phyloP scores from a whole-genome alignment of 2,797 vertebrate genomes.

The Phoxinus dragarum region DNA sequence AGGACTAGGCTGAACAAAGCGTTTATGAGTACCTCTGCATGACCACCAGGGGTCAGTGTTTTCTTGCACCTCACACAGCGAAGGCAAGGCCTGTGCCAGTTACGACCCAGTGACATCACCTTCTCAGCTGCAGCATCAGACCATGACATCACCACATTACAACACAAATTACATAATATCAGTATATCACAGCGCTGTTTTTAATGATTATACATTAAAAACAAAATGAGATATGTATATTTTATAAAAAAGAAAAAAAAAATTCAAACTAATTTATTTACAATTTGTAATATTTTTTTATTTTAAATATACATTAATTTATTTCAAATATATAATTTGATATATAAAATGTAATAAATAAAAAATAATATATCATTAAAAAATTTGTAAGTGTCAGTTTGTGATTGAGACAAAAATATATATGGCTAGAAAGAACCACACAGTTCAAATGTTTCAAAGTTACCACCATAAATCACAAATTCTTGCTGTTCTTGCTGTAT shows the following conservation, averaged over 20 bases:
- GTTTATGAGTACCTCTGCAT: slow-evolving; percentile 72
- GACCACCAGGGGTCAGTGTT: slow-evolving; percentile 77
- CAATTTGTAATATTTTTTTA: background rate
- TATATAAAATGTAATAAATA: background rate
- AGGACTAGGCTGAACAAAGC: background rate
- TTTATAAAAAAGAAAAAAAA: too few species aligned
- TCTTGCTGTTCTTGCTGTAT: background rate
- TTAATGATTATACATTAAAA: background rate
- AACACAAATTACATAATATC: background rate
- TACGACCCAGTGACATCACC: slow-evolving; percentile 86
- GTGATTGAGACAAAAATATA: background rate
- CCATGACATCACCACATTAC: slow-evolving; percentile 43
- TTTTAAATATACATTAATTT: background rate
- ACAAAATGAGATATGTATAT: background rate
- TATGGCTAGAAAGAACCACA: background rate
- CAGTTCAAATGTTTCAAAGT: background rate
- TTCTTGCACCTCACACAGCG: slow-evolving; percentile 78
- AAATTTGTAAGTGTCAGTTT: background rate
- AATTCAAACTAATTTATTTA: too few species aligned
- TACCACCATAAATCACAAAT: background rate
- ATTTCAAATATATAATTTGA: background rate
- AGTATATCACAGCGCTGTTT: background rate
- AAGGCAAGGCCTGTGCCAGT: slow-evolving; percentile 84
- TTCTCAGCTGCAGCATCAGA: slow-evolving; percentile 79
- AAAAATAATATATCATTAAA: background rate